These are phyloP conservation scores for Rhinolophus sinicus DNA, from an alignment of 2,113 vertebrate genomes.

Conservation along the genomic window DNA sequence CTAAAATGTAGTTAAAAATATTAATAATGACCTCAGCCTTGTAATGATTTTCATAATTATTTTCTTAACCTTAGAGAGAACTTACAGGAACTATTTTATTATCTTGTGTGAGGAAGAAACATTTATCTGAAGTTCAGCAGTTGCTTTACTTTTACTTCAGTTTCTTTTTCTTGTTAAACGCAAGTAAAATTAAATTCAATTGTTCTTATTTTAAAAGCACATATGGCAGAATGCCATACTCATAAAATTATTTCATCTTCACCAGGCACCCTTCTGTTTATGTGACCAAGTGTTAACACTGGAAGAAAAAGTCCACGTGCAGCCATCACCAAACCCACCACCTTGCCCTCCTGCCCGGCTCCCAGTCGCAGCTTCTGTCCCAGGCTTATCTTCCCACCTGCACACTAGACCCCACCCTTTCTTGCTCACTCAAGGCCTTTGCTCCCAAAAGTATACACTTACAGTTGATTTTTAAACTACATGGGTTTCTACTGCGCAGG, in stretches of 20 bases:
- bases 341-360: background rate
- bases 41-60: background rate
- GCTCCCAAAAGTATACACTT: conserved; percentile 6
- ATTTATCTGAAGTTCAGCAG: background rate
- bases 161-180: conserved; percentile 22
- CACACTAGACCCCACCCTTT: background rate
- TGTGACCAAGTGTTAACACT: background rate
- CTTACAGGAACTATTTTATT: background rate
- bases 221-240: conserved; percentile 28
- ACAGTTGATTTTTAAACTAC: background rate
- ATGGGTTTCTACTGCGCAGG: background rate
- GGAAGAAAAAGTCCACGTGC: background rate
- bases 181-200: conserved; percentile 34
- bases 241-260: background rate
- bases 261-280: background rate
- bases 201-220: conserved; percentile 39
- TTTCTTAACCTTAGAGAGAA: conserved; percentile 50
- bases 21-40: conserved; percentile 3
- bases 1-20: conserved; percentile 14
- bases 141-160: conserved; percentile 22
- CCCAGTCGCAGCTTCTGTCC: background rate
- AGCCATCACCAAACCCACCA: background rate
- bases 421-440: background rate
- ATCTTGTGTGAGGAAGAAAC: conserved; percentile 16
- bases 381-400: background rate